Base-by-base conservation (phyloP, 2,797 vertebrate species). In the Fringilla coelebs region DNA sequence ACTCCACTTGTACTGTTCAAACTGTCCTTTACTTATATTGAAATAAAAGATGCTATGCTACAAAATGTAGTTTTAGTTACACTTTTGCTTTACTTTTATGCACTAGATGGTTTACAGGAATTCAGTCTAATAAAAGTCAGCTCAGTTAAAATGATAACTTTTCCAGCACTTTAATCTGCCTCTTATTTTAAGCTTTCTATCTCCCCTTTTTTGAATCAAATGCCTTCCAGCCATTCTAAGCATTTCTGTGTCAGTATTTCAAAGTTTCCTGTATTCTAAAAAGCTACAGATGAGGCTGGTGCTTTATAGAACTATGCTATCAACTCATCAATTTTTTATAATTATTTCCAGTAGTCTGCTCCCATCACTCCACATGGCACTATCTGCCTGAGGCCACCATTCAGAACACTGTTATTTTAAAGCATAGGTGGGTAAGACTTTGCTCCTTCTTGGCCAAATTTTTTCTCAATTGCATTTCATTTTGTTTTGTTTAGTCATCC, bases 311-410 rank as follows among this genome's bases (percentile, higher is more conserved):
- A n/a, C 72, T 70, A 75, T 80, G 43, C 48, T 75, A 79, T 68
- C 57, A 92, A 76, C 41, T 85, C 78, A 95, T 89, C 74, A 49
- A 73, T 92, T 88, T 95, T 89, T 93, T 25, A 83, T 85, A 86
- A 86, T 73, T 94, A 66, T 87, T 97, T 94, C 70, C 84, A 90
- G 78, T 41, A 86, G 54, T 71, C 85, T 95, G 49, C 41, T 93
- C 67, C 79, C 79, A 91, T 96, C 86, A 90, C 29, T 95, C 65
- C n/a, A 55, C 10, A 14, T 71, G 68, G 80, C 91, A 89, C 85
- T 86, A 75, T 89, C 88, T 95, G 91, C 92, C 95, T 51, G 36
- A 94, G 84, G 89, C 92, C 87, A 86, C 70, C 46, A 58, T 58
- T 86, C 88, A 93, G 48, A 96, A 79, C 52, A 45, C 24, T 41